A percentile compares a stretch with the other conserved stretches of the same genome.
phyloP scores from a whole-genome alignment of 2,888 invertebrate species.

The Meandrusa payeni region DNA sequence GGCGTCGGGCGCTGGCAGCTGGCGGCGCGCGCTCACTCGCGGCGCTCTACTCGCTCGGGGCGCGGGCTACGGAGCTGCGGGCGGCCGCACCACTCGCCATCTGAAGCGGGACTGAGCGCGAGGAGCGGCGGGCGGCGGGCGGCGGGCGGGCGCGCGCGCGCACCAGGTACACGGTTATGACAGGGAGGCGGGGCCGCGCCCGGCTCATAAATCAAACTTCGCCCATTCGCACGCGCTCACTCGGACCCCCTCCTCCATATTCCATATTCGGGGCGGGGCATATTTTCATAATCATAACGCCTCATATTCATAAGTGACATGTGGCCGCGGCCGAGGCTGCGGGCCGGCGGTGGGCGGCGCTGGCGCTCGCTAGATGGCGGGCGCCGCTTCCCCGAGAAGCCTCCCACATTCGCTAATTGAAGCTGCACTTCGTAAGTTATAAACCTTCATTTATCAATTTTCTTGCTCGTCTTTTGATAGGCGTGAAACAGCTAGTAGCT shows the following conservation, averaged over 20 bases:
- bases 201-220: conserved; percentile 85
- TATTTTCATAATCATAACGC: conserved; percentile 81
- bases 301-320: conserved; percentile 81
- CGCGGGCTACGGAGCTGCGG: conserved; percentile 43
- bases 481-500: not conserved
- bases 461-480: conserved; percentile 27
- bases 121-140: conserved; percentile 63
- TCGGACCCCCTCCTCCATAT: conserved; percentile 83
- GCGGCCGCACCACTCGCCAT: conserved; percentile 76
- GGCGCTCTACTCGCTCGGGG: conserved; percentile 32
- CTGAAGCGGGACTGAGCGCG: conserved; percentile 78
- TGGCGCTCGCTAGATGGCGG: conserved; percentile 76
- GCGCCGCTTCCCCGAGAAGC: conserved; percentile 58
- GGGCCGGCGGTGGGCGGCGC: conserved; percentile 53
- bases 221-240: conserved; percentile 83
- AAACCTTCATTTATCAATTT: conserved; percentile 63
- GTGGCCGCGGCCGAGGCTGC: conserved; percentile 59
- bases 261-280: conserved; percentile 82
- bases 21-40: conserved; percentile 45
- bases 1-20: conserved; percentile 42
- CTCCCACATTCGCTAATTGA: conserved; percentile 75
- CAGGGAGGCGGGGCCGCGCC: conserved; percentile 84
- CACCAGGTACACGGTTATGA: conserved; percentile 85
- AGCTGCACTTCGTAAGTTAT: conserved; percentile 62
- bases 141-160: conserved; percentile 75